Conservation (phyloP, 2,888 invertebrate genomes). For the Melanchra persicariae region DNA sequence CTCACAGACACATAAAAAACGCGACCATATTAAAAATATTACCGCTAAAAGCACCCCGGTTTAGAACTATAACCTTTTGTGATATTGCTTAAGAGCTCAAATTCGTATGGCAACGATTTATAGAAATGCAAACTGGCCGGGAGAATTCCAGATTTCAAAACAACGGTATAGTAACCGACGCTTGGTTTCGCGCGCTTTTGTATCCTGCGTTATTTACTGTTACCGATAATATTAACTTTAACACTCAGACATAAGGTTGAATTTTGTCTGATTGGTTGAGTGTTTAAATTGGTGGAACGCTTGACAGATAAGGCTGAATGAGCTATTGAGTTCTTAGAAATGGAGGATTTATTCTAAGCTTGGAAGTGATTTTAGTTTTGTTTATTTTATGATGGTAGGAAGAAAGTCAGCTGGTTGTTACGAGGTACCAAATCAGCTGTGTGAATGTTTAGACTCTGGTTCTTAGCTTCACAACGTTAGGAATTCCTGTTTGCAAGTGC, state of each 20-base stretch:
- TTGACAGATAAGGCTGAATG: slow-evolving; percentile 64
- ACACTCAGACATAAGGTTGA: background rate
- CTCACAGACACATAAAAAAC: slow-evolving; percentile 41
- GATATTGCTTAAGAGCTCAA: background rate
- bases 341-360: slow-evolving; percentile 39
- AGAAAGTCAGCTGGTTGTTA: slow-evolving; percentile 46
- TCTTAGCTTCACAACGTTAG: background rate
- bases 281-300: slow-evolving; percentile 24
- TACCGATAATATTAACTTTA: slow-evolving; percentile 29
- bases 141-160: slow-evolving; percentile 82
- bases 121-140: slow-evolving; percentile 63
- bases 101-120: slow-evolving; percentile 31
- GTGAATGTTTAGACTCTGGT: background rate
- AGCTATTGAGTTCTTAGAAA: slow-evolving; percentile 63
- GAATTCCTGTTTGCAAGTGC: background rate
- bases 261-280: background rate
- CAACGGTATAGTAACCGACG: slow-evolving; percentile 72
- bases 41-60: slow-evolving; percentile 40
- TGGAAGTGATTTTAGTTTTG: slow-evolving; percentile 39
- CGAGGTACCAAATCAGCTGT: slow-evolving; percentile 39
- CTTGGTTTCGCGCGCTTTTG: slow-evolving; percentile 67
- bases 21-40: slow-evolving; percentile 27
- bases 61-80: slow-evolving; percentile 15
- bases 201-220: slow-evolving; percentile 36
- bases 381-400: slow-evolving; percentile 27